Conservation (phyloP, 2,113 vertebrate species). For the Trichomycterus rosablanca region DNA sequence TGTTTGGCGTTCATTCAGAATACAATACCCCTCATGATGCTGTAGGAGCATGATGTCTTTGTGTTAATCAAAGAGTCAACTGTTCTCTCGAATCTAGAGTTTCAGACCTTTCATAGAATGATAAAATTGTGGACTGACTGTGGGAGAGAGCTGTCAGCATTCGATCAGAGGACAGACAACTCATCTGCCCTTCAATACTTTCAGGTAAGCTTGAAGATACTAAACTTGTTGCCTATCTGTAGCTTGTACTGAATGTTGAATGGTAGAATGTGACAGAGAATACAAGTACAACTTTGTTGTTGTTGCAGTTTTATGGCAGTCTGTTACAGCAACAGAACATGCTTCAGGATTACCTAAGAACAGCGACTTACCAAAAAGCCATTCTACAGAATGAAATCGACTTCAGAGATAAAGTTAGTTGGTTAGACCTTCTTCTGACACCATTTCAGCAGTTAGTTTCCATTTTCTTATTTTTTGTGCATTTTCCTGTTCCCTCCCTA, state of each 20-base stretch:
- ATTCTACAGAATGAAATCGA: conserved; percentile 71
- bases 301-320: conserved; percentile 69
- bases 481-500: conserved; percentile 8
- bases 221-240: too few species aligned
- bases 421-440: too few species aligned
- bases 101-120: conserved; percentile 54
- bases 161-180: conserved; percentile 54
- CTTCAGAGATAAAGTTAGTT: conserved; percentile 75
- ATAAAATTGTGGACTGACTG: conserved; percentile 43
- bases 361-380: conserved; percentile 69
- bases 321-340: conserved; percentile 74
- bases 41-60: background rate
- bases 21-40: background rate
- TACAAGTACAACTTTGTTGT: background rate
- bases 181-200: conserved; percentile 58
- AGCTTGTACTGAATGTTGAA: too few species aligned
- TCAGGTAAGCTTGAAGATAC: too few species aligned
- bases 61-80: background rate
- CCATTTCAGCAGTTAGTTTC: background rate
- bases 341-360: conserved; percentile 74
- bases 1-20: conserved; percentile 8
- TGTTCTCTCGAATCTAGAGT: conserved; percentile 52
- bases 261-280: too few species aligned
- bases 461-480: background rate
- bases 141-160: conserved; percentile 48